Evolutionary conservation across 2,797 vertebrate genomes (phyloP).

Genomic region (Geotrypetes seraphini): DNA sequence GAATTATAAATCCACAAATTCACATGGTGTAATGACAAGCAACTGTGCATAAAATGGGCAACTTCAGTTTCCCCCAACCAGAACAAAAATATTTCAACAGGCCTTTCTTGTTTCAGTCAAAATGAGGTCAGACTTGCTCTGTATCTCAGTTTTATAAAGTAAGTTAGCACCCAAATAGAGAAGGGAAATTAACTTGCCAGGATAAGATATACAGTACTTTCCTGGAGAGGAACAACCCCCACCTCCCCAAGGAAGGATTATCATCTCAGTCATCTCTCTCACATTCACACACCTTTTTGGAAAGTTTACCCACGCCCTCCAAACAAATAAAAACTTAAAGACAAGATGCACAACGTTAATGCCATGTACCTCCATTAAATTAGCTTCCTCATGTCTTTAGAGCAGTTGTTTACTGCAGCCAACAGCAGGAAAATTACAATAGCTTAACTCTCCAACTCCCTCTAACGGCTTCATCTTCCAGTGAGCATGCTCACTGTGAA

Average conservation of each 20-base stretch:
- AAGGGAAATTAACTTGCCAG: conserved; percentile 18
- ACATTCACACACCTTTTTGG: conserved; percentile 11
- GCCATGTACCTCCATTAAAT: conserved; percentile 27
- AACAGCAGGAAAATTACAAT: conserved; percentile 38
- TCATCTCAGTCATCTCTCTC: conserved; percentile 14
- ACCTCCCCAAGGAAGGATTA: conserved; percentile 23
- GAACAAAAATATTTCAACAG: conserved; percentile 4
- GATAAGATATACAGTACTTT: conserved; percentile 34
- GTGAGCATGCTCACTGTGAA: conserved; percentile 37
- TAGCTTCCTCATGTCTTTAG: conserved; percentile 31
- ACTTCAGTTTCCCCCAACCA: neutral
- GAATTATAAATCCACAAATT: too few species aligned
- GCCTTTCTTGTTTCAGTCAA: conserved; percentile 5
- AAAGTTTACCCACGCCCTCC: too few species aligned
- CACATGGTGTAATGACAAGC: too few species aligned
- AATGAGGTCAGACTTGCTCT: neutral
- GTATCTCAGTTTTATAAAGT: conserved; percentile 13
- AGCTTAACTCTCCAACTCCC: conserved; percentile 42
- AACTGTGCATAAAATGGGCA: too few species aligned
- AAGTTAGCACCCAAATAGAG: conserved; percentile 3
- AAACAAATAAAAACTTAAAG: too few species aligned
- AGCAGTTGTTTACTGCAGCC: conserved; percentile 37
- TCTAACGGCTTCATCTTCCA: conserved; percentile 36
- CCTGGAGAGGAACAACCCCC: conserved; percentile 34
- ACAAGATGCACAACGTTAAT: conserved; percentile 1